Conservation (phyloP, 2,888 invertebrate species). For the Bhutanitis thaidina region DNA sequence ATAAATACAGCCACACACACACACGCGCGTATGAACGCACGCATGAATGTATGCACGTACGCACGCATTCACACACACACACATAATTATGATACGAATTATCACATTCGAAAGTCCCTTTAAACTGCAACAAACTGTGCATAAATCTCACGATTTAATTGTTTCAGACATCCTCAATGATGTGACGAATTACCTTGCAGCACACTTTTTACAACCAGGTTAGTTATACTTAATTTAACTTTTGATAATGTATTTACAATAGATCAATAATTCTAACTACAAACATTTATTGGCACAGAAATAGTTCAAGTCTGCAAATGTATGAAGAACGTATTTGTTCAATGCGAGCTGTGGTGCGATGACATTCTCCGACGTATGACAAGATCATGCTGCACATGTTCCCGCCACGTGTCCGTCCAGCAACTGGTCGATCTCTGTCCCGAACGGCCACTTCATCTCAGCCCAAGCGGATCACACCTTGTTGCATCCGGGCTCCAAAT, state of each 20-base stretch:
- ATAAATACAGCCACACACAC: no score
- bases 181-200: conserved; percentile 54
- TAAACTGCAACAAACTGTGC: no score
- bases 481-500: conserved; percentile 45
- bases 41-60: no score
- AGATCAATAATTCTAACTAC: no score
- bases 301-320: conserved; percentile 64
- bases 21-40: no score
- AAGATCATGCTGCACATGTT: conserved; percentile 58
- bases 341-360: conserved; percentile 69
- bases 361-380: conserved; percentile 57
- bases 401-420: conserved; percentile 50
- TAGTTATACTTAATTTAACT: conserved; percentile 26
- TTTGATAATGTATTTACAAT: background rate
- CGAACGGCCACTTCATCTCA: conserved; percentile 28
- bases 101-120: no score
- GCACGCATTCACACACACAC: no score
- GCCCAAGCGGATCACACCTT: conserved; percentile 33
- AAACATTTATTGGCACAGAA: conserved; percentile 33
- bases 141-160: no score
- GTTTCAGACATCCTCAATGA: conserved; percentile 61
- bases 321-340: conserved; percentile 65
- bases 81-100: no score
- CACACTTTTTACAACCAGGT: conserved; percentile 57
- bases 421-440: conserved; percentile 44